Conservation (phyloP, 1,140 invertebrate species). For the Drosophila bocki region DNA sequence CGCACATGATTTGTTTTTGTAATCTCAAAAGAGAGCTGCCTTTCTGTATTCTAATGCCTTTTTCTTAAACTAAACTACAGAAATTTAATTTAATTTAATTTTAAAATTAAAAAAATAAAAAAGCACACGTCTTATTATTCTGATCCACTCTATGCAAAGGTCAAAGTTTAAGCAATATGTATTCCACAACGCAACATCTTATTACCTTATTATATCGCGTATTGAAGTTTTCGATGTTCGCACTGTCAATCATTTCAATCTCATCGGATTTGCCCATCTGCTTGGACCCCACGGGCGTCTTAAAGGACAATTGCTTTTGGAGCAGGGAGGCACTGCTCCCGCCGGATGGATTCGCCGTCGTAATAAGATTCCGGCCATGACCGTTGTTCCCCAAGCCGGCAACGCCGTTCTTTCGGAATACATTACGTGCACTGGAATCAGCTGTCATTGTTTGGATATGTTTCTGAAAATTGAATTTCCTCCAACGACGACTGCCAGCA, state of each 20-base stretch:
- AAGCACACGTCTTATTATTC: background rate
- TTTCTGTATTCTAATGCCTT: background rate
- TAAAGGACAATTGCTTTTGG: conserved; percentile 78
- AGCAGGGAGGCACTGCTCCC: conserved; percentile 74
- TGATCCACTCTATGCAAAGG: background rate
- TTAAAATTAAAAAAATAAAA: background rate
- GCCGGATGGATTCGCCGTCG: conserved; percentile 73
- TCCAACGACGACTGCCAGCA: conserved; percentile 10
- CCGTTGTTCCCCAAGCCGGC: conserved; percentile 53
- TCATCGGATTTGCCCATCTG: conserved; percentile 74
- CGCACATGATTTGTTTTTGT: background rate
- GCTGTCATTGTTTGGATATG: conserved; percentile 54
- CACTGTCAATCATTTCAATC: conserved; percentile 76
- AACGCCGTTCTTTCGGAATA: conserved; percentile 68
- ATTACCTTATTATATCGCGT: conserved; percentile 74
- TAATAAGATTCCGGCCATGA: conserved; percentile 69
- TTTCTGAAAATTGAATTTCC: conserved; percentile 35
- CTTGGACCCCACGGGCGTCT: conserved; percentile 72
- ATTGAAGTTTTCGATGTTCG: conserved; percentile 63
- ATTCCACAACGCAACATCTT: background rate
- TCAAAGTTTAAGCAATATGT: background rate
- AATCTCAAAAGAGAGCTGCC: background rate
- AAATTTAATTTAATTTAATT: background rate
- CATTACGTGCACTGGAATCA: conserved; percentile 69
- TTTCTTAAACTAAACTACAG: background rate